Evolutionary conservation across 2,113 vertebrate species (phyloP).

Genomic region (Malurus elegans): DNA sequence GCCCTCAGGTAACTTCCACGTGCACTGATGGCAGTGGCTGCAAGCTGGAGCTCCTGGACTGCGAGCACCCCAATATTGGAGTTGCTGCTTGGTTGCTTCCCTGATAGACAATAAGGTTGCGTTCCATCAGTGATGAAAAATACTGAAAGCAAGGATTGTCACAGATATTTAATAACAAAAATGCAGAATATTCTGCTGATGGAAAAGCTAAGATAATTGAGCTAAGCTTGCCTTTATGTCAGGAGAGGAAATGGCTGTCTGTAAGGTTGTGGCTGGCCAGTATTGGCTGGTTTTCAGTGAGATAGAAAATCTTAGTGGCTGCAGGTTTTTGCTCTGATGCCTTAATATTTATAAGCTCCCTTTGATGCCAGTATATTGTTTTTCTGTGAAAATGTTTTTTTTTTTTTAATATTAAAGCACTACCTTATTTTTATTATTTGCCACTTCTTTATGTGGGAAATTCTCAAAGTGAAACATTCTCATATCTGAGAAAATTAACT

Average conservation of each 20-base stretch:
- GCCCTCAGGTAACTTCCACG: fast-evolving
- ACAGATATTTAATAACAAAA: neutral
- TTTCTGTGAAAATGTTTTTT: neutral
- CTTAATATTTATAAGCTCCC: neutral
- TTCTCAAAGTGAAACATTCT: neutral
- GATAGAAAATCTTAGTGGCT: neutral
- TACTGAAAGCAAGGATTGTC: neutral
- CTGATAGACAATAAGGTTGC: neutral
- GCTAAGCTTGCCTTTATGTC: neutral
- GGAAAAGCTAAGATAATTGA: neutral
- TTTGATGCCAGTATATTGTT: neutral
- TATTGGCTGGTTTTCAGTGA: neutral
- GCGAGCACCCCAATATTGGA: fast-evolving
- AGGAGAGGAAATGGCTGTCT: neutral
- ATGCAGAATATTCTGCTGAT: neutral
- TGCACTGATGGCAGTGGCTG: neutral
- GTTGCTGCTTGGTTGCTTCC: neutral
- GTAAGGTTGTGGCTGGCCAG: neutral
- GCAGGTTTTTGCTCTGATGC: neutral
- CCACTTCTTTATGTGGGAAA: neutral
- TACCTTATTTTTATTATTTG: neutral
- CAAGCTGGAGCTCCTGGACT: fast-evolving
- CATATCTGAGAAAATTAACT: neutral
- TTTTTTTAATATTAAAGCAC: neutral
- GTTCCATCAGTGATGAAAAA: neutral